Evolutionary conservation across 92 coral and sea anemone species (phyloP).

Genomic region (Epizoanthus ramosus): DNA sequence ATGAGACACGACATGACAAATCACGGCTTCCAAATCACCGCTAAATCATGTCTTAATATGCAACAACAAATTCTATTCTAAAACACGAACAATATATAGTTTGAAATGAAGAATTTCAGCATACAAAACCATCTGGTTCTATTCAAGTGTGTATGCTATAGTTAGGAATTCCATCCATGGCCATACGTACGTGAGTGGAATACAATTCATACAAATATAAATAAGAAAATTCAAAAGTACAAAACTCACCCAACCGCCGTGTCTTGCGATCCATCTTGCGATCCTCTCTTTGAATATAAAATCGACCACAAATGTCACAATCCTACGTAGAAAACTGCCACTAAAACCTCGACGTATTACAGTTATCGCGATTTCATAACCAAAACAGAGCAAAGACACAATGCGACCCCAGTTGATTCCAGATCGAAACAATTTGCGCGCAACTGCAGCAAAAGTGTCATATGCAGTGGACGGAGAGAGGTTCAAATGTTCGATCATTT

Average conservation of each 20-base stretch:
- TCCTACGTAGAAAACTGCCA: constrained; percentile 93
- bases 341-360: constrained; percentile 92
- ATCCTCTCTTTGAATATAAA: constrained; percentile 92
- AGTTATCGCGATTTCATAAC: constrained; percentile 93
- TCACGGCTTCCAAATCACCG: neutral
- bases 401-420: constrained; percentile 97
- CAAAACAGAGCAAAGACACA: constrained; percentile 92
- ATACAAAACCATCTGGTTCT: neutral
- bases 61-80: neutral
- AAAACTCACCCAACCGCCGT: constrained; percentile 96
- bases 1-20: neutral
- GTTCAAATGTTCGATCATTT: constrained; percentile 89
- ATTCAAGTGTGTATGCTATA: neutral
- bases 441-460: constrained; percentile 94
- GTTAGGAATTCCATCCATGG: neutral
- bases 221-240: no score
- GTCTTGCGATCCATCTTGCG: constrained; percentile 92
- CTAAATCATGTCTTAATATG: neutral
- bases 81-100: neutral
- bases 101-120: neutral
- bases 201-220: neutral
- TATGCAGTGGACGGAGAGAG: constrained; percentile 92
- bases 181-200: neutral
- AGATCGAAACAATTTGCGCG: constrained; percentile 86
- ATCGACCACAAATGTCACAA: constrained; percentile 89